Conservation (phyloP, 2,113 vertebrate genomes). For the Raja brachyura region DNA sequence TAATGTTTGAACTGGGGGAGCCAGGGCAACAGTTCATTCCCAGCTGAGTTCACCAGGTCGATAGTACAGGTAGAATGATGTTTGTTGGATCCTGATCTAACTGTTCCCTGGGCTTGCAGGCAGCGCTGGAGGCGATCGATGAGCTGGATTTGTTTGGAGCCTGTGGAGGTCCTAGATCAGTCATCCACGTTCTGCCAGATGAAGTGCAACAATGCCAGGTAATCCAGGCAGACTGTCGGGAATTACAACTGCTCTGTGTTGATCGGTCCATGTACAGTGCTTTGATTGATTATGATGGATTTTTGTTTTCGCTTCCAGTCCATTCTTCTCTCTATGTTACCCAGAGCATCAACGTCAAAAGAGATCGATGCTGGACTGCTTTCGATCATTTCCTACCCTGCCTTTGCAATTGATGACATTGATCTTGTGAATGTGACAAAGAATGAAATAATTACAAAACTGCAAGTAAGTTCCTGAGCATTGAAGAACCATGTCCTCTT, state of each 20-base stretch:
- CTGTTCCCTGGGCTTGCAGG: conserved; percentile 57
- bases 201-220: conserved; percentile 98
- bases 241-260: too few species aligned
- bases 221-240: conserved; percentile 40
- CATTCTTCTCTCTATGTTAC: conserved; percentile 95
- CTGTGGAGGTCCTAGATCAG: conserved; percentile 85
- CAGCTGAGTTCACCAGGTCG: background rate
- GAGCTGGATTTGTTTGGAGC: conserved; percentile 95
- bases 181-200: conserved; percentile 93
- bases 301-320: conserved; percentile 61
- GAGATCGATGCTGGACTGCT: conserved; percentile 95
- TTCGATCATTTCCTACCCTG: conserved; percentile 91
- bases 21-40: background rate
- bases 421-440: conserved; percentile 88
- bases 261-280: background rate
- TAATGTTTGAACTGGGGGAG: background rate
- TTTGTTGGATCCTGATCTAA: background rate
- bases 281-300: background rate
- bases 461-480: conserved; percentile 69
- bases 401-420: conserved; percentile 90
- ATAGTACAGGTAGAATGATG: background rate
- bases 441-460: conserved; percentile 86
- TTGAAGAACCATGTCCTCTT: background rate
- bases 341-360: conserved; percentile 91
- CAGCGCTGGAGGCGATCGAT: conserved; percentile 93